A percentile compares a stretch with the other conserved stretches of the same genome.
These are phyloP conservation scores for Diachasmimorpha longicaudata DNA, from an alignment of 1,140 invertebrate genomes.

Conservation along the genomic window DNA sequence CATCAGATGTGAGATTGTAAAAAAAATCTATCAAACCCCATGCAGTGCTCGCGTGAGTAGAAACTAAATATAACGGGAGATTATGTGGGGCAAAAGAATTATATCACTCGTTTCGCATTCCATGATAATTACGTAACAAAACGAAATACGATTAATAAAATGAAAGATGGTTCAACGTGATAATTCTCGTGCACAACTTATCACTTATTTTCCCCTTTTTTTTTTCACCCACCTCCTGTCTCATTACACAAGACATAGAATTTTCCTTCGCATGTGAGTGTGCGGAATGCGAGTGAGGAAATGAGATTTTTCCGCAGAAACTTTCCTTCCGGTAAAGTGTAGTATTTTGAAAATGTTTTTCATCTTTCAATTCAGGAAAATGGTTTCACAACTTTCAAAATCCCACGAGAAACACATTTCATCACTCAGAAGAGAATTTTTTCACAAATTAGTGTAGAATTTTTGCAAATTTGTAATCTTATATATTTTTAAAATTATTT, in stretches of 20 bases:
- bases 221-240: not conserved
- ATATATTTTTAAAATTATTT: too few relatives aligned
- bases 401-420: not conserved
- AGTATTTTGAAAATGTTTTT: not conserved
- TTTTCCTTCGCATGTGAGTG: not conserved
- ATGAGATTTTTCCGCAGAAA: not conserved
- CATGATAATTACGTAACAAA: slow-evolving; percentile 16
- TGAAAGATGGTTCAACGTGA: slow-evolving; percentile 8
- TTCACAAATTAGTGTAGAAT: too few relatives aligned
- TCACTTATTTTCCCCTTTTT: not conserved
- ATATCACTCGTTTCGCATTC: slow-evolving; percentile 22
- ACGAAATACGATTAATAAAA: slow-evolving; percentile 19
- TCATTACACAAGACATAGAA: not conserved
- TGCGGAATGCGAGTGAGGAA: not conserved
- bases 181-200: not conserved
- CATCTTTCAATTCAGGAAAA: not conserved
- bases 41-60: not conserved
- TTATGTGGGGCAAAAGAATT: slow-evolving; percentile 21
- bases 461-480: too few relatives aligned
- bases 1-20: too few relatives aligned
- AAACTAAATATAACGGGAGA: slow-evolving; percentile 21
- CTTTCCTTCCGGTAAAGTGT: not conserved
- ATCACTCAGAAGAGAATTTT: not conserved
- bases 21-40: not conserved
- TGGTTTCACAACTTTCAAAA: not conserved